Base-by-base conservation (phyloP, 1,140 invertebrate species). In the Drosophila saltans region DNA sequence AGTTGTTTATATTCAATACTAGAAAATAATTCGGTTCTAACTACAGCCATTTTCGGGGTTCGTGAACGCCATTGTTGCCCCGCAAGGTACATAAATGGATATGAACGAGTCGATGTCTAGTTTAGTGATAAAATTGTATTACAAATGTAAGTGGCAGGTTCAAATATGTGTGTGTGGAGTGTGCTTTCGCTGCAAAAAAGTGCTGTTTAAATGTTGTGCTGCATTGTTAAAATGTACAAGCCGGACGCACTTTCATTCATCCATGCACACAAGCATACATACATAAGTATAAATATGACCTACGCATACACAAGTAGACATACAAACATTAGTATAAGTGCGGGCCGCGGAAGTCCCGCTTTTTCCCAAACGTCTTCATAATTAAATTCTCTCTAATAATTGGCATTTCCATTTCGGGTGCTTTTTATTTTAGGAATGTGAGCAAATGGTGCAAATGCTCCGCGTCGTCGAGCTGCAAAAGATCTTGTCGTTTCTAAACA, bases 361-460 rank as follows among this genome's bases (percentile, higher is more conserved):
- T 66, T 72, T 76, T 41, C 9, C 41, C 26, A 21, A 66, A 67
- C 48, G 52, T 36, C 33, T 6, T 39, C 48, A 70, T 68, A 56
- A 41, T 59, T n/a, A 58, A 55, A 64, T 16, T 5, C 5, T 45
- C 21, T 30, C 0, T 58, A 48, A 56, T 59, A 21, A 48, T 4
- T 33, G 41, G 39, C 40, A n/a, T 69, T 21, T 2, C 8, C 45
- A 40, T 36, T 6, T 48, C 26, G 4, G 11, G 39, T 45, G 0
- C 7, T 80, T 59, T 61, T 8, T 8, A 26, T 73, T 83, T 0
- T 55, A 92, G 91, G 90, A 92, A 78, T 95, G 95, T 75, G 93
- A 96, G 95, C 95, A 94, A 94, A 97, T 97, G 96, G 94, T 97
- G 92, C 94, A 96, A 93, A 95, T 95, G 92, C 97, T 97, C 94